phyloP scores from a whole-genome alignment of 2,797 vertebrate species.

The Enteromius radiatus region DNA sequence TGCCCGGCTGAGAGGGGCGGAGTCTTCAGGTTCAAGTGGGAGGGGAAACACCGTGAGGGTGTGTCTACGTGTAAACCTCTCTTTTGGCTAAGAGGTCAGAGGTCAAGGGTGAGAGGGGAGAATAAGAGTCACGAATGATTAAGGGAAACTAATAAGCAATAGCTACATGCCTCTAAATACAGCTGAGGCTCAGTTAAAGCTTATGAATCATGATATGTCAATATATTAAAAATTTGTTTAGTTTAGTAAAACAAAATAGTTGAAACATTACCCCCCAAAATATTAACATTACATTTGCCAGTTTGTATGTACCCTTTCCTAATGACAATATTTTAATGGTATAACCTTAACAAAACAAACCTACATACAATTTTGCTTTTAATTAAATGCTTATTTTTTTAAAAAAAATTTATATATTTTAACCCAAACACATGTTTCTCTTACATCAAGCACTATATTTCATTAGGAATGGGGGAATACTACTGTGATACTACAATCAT shows the following conservation, averaged over 20 bases:
- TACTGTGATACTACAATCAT: no score
- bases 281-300: not conserved
- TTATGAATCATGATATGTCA: not conserved
- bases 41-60: constrained; percentile 82
- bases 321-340: not conserved
- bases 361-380: not conserved
- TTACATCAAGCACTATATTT: not conserved
- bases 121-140: constrained; percentile 32
- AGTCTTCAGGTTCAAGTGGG: constrained; percentile 74
- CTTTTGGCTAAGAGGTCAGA: constrained; percentile 75
- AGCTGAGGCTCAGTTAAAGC: not conserved
- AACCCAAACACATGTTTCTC: not conserved
- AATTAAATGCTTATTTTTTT: not conserved
- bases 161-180: not conserved
- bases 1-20: constrained; percentile 70
- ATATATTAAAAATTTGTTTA: not conserved
- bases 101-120: constrained; percentile 61
- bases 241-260: not conserved
- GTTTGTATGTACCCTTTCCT: not conserved
- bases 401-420: not conserved
- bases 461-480: no score
- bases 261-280: not conserved
- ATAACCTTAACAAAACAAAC: not conserved
- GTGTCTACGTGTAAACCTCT: constrained; percentile 87
- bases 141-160: not conserved